A percentile compares a stretch with the other conserved stretches of the same genome.
Evolutionary conservation across 1,140 invertebrate genomes (phyloP).

Genomic region (Pectinophora gossypiella): DNA sequence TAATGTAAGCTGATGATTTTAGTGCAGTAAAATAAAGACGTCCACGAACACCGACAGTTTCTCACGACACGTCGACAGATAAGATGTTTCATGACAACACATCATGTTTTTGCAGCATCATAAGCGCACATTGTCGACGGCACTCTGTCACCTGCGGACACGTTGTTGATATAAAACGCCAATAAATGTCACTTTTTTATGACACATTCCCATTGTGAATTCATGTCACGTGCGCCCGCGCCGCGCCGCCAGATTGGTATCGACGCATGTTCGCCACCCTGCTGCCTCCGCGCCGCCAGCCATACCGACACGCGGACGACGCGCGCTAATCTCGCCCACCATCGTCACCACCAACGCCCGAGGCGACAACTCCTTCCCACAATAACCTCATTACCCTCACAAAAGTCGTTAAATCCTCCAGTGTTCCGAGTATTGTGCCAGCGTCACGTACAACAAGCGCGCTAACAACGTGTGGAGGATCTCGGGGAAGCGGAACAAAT

Average conservation of each 20-base stretch:
- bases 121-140: constrained; percentile 44
- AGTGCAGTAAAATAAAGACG: constrained; percentile 35
- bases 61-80: constrained; percentile 49
- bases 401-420: constrained; percentile 56
- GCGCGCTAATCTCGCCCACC: constrained; percentile 48
- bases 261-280: constrained; percentile 56
- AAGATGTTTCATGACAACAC: constrained; percentile 34
- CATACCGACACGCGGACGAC: constrained; percentile 49
- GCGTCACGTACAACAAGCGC: constrained; percentile 61
- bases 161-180: constrained; percentile 68
- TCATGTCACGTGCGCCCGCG: constrained; percentile 59
- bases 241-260: constrained; percentile 53
- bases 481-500: constrained; percentile 69
- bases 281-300: constrained; percentile 29
- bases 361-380: constrained; percentile 46
- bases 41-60: constrained; percentile 27
- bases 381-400: constrained; percentile 64
- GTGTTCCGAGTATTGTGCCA: constrained; percentile 39
- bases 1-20: background rate
- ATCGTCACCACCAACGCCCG: constrained; percentile 48
- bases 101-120: constrained; percentile 61
- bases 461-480: constrained; percentile 68
- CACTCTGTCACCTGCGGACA: constrained; percentile 51
- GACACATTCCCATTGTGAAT: constrained; percentile 46
- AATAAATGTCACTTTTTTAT: constrained; percentile 75